Percentiles rank a stretch among this genome's conserved stretches.
Conservation (phyloP, 2,113 vertebrate species). For the Nerophis ophidion region DNA sequence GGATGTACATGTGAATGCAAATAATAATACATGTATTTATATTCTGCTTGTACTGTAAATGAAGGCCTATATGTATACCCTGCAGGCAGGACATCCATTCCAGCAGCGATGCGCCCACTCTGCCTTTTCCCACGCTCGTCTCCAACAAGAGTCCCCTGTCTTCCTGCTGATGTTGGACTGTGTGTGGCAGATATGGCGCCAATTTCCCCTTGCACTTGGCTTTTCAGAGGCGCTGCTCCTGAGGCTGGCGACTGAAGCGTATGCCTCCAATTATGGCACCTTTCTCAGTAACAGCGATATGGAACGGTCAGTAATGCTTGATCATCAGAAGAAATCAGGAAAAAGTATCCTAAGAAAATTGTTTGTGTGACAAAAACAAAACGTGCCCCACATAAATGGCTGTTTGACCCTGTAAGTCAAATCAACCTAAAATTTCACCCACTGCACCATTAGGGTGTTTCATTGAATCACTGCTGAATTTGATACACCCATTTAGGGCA, state of each 20-base stretch:
- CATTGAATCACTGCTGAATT: too few relatives aligned
- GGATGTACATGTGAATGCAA: too few relatives aligned
- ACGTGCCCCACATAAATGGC: too few relatives aligned
- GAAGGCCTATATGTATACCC: neutral
- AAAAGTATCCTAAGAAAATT: too few relatives aligned
- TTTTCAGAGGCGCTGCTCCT: conserved; percentile 80
- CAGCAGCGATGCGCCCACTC: conserved; percentile 76
- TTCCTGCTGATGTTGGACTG: conserved; percentile 88
- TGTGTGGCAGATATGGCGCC: conserved; percentile 79
- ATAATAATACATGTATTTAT: too few relatives aligned
- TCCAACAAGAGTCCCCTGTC: conserved; percentile 76
- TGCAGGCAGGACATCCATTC: conserved; percentile 82
- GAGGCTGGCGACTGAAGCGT: conserved; percentile 74
- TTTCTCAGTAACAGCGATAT: conserved; percentile 83
- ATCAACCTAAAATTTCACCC: too few relatives aligned
- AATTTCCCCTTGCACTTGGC: conserved; percentile 81
- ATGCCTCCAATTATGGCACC: conserved; percentile 79
- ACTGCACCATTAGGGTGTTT: too few relatives aligned
- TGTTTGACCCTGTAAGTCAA: too few relatives aligned
- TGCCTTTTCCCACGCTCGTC: conserved; percentile 71
- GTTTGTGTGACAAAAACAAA: too few relatives aligned
- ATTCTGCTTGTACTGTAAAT: too few relatives aligned
- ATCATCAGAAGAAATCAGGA: neutral
- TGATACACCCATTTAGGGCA: too few relatives aligned
- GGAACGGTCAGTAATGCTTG: conserved; percentile 67